Percentiles rank a stretch among this genome's conserved stretches.
phyloP scores from a whole-genome alignment of 2,113 vertebrate genomes.

The Epinephelus cyanopodus region DNA sequence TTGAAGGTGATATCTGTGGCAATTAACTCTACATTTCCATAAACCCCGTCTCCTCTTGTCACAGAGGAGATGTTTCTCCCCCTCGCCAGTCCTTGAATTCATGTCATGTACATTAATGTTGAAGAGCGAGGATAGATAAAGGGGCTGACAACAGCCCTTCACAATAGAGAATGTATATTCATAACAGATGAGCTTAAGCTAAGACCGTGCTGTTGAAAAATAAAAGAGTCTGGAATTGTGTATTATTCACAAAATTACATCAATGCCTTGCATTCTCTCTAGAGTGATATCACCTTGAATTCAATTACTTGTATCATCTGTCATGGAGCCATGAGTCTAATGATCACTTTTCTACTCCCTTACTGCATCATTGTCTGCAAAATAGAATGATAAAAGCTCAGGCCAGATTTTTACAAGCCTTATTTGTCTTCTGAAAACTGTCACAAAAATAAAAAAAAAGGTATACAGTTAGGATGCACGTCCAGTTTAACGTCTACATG shows the following conservation, averaged over 20 bases:
- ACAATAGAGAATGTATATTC: constrained; percentile 1
- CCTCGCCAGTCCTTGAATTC: constrained; percentile 1
- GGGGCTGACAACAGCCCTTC: neutral
- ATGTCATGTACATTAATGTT: constrained; percentile 30
- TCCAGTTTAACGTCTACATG: neutral
- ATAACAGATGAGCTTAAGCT: neutral
- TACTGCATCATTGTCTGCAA: neutral
- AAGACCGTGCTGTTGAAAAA: neutral
- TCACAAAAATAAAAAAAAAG: neutral
- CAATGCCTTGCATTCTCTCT: neutral
- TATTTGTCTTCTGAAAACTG: constrained; percentile 19
- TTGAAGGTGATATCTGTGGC: constrained; percentile 45
- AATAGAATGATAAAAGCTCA: neutral
- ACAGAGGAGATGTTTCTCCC: constrained; percentile 36
- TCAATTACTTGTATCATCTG: constrained; percentile 17
- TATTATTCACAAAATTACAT: neutral
- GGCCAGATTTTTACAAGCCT: constrained; percentile 5
- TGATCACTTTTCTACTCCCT: neutral
- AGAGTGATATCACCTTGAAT: neutral
- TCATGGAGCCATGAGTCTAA: neutral
- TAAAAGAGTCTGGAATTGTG: neutral
- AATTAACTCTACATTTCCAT: constrained; percentile 62
- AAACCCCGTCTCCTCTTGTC: constrained; percentile 23
- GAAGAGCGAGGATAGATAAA: neutral
- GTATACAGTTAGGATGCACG: constrained; percentile 6